Percentiles rank a stretch among this genome's conserved stretches.
phyloP scores from a whole-genome alignment of 2,797 vertebrate genomes.

The Notoglanidium macrostoma region DNA sequence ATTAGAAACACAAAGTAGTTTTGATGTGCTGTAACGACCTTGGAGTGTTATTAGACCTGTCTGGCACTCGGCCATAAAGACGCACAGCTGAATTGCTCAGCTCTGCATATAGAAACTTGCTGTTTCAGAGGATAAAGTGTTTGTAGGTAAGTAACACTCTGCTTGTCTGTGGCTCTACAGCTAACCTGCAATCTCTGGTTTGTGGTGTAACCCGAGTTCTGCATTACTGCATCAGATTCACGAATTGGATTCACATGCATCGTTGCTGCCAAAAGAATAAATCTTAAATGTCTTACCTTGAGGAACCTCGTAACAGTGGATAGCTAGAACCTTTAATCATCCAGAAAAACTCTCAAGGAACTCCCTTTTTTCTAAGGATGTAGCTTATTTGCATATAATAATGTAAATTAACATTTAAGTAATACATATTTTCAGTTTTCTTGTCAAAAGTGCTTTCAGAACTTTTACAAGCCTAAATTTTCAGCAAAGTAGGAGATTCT shows the following conservation, averaged over 20 bases:
- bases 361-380: neutral
- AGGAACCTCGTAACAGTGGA: neutral
- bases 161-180: conserved; percentile 19
- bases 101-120: conserved; percentile 33
- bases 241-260: conserved; percentile 7
- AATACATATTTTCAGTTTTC: neutral
- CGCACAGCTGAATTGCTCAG: conserved; percentile 21
- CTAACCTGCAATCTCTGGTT: conserved; percentile 21
- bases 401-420: neutral
- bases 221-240: conserved; percentile 20
- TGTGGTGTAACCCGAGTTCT: conserved; percentile 19
- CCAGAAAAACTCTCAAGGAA: neutral
- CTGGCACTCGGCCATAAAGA: conserved; percentile 42
- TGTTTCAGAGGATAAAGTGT: conserved; percentile 19
- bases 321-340: neutral
- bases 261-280: conserved; percentile 14
- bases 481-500: neutral
- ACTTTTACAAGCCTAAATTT: neutral
- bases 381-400: neutral
- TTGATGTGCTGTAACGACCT: conserved; percentile 49
- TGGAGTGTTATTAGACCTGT: conserved; percentile 48
- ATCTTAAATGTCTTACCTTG: neutral
- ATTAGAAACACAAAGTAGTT: conserved; percentile 54
- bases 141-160: conserved; percentile 24
- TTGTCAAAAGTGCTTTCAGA: too few species aligned